Evolutionary conservation across 92 coral and sea anemone species (phyloP).

Genomic region (Micromussa lordhowensis): DNA sequence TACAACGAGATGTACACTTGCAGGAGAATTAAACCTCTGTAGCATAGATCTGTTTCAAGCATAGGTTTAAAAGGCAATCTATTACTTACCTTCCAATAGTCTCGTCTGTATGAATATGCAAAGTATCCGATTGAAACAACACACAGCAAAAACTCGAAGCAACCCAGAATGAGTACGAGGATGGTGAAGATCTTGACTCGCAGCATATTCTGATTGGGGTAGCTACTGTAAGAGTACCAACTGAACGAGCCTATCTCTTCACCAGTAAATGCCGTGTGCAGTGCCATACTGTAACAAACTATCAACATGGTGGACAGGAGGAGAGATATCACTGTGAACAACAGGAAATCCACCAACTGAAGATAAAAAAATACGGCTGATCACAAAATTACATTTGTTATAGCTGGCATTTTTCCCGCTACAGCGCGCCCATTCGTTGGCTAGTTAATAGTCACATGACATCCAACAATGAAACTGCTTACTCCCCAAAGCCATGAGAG

Average conservation of each 20-base stretch:
- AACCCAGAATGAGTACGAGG: not conserved
- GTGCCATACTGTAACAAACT: slow-evolving; percentile 34
- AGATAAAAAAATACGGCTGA: not conserved
- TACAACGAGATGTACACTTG: too few relatives aligned
- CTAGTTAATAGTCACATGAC: too few relatives aligned
- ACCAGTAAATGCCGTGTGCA: slow-evolving; percentile 17
- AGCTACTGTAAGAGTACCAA: slow-evolving; percentile 22
- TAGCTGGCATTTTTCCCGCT: too few relatives aligned
- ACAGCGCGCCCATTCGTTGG: too few relatives aligned
- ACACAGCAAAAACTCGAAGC: slow-evolving; percentile 15
- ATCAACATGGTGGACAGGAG: slow-evolving; percentile 5
- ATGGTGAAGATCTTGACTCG: slow-evolving; percentile 24
- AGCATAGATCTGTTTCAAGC: not conserved
- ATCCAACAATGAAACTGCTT: too few relatives aligned
- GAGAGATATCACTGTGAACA: slow-evolving; percentile 13
- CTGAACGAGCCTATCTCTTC: slow-evolving; percentile 25
- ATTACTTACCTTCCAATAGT: not conserved
- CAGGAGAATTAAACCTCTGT: too few relatives aligned
- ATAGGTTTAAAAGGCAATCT: not conserved
- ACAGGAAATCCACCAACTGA: slow-evolving; percentile 31
- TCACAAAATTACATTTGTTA: not conserved
- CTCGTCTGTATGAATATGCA: slow-evolving; percentile 5
- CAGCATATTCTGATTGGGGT: slow-evolving; percentile 2
- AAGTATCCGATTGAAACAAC: slow-evolving; percentile 19
- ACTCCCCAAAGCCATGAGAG: too few relatives aligned